These are phyloP conservation scores for Oreortyx pictus DNA, from an alignment of 2,797 vertebrate genomes.

Conservation along the genomic window DNA sequence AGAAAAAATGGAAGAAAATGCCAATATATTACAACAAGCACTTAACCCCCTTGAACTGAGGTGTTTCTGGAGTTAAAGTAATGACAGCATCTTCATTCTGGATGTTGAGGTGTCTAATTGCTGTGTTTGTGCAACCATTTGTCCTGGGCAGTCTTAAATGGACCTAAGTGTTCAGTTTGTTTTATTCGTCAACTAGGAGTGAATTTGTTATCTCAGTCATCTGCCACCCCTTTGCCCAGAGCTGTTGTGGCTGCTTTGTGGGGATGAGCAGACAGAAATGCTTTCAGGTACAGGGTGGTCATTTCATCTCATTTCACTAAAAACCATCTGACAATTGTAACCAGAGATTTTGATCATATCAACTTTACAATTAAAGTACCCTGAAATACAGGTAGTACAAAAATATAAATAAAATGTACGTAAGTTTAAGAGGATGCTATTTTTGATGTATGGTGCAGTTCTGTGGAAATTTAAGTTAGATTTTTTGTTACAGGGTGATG, in stretches of 20 bases:
- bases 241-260: background rate
- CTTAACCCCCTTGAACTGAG: background rate
- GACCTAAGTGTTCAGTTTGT: background rate
- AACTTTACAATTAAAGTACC: slow-evolving; percentile 39
- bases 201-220: background rate
- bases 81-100: background rate
- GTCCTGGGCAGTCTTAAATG: background rate
- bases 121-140: background rate
- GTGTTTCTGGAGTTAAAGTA: background rate
- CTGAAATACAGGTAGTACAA: slow-evolving; percentile 13
- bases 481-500: slow-evolving; percentile 8
- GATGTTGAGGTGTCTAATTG: background rate
- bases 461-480: background rate
- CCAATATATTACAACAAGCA: background rate
- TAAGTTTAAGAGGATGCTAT: background rate
- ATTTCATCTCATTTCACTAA: slow-evolving; percentile 3
- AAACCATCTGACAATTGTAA: background rate
- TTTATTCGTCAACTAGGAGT: background rate
- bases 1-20: background rate
- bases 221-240: background rate
- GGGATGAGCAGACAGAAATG: background rate
- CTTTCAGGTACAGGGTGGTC: background rate
- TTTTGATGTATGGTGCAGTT: slow-evolving; percentile 2
- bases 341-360: background rate
- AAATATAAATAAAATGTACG: slow-evolving; percentile 15